A percentile compares a stretch with the other conserved stretches of the same genome.
Evolutionary conservation across 2,113 vertebrate genomes (phyloP).

Genomic region (Irena cyanogastra): DNA sequence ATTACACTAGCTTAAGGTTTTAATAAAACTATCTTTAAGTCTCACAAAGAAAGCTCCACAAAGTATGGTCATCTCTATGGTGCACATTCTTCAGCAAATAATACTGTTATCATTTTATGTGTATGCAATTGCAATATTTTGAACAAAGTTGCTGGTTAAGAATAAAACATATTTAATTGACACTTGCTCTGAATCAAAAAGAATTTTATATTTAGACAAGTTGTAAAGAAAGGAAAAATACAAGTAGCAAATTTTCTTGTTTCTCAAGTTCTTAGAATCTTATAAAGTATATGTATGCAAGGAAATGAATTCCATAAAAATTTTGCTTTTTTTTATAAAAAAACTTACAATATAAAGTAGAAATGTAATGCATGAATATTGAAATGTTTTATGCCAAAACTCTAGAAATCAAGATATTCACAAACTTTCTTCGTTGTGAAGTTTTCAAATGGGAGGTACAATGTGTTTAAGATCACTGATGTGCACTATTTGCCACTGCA

Average conservation of each 20-base stretch:
- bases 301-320: neutral
- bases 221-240: neutral
- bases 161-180: neutral
- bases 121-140: neutral
- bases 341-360: neutral
- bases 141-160: neutral
- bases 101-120: neutral
- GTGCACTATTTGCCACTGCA: neutral
- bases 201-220: neutral
- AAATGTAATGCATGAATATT: neutral
- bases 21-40: neutral
- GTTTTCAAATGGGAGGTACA: neutral
- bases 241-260: neutral
- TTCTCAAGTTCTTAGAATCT: neutral
- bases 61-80: neutral
- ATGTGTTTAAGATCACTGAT: neutral
- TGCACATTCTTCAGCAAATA: neutral
- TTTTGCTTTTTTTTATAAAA: rapidly evolving
- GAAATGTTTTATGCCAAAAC: neutral
- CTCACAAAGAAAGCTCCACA: neutral
- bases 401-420: neutral
- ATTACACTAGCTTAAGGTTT: neutral
- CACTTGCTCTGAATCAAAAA: neutral
- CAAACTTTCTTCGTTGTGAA: neutral
- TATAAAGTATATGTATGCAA: neutral